A percentile compares a stretch with the other conserved stretches of the same genome.
These are phyloP conservation scores for Argyra leucocephala DNA, from an alignment of 2,888 invertebrate species.

Conservation along the genomic window DNA sequence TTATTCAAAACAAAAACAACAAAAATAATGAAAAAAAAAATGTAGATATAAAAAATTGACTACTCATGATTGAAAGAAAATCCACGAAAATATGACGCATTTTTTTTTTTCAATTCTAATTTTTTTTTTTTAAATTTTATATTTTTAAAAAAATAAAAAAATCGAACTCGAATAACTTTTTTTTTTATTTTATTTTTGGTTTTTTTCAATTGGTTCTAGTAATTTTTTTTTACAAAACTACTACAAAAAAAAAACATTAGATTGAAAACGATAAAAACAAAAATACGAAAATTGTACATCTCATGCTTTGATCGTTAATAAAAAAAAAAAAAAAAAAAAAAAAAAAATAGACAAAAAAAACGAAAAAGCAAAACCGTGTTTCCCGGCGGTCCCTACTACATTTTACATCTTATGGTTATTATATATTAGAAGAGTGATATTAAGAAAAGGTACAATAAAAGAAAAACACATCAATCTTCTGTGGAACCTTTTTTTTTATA, in stretches of 20 bases:
- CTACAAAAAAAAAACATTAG: neutral
- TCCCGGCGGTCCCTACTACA: neutral
- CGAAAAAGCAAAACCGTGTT: neutral
- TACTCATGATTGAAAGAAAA: too few relatives aligned
- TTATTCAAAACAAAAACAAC: too few relatives aligned
- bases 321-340: neutral
- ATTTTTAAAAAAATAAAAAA: too few relatives aligned
- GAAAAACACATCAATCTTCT: neutral
- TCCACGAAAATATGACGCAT: too few relatives aligned
- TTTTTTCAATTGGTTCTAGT: neutral
- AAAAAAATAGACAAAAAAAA: neutral
- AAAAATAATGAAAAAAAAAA: too few relatives aligned
- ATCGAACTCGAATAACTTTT: neutral
- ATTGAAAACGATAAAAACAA: neutral
- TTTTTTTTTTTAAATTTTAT: too few relatives aligned
- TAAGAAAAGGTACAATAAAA: neutral
- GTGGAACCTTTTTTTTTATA: neutral
- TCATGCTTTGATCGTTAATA: neutral
- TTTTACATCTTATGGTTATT: neutral
- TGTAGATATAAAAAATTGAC: too few relatives aligned
- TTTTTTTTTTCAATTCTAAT: too few relatives aligned
- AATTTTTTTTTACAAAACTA: neutral
- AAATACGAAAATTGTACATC: neutral
- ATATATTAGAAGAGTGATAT: neutral
- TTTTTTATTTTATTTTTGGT: too few relatives aligned